A percentile compares a stretch with the other conserved stretches of the same genome.
Conservation (phyloP, 2,113 vertebrate genomes). For the Zeus faber region DNA sequence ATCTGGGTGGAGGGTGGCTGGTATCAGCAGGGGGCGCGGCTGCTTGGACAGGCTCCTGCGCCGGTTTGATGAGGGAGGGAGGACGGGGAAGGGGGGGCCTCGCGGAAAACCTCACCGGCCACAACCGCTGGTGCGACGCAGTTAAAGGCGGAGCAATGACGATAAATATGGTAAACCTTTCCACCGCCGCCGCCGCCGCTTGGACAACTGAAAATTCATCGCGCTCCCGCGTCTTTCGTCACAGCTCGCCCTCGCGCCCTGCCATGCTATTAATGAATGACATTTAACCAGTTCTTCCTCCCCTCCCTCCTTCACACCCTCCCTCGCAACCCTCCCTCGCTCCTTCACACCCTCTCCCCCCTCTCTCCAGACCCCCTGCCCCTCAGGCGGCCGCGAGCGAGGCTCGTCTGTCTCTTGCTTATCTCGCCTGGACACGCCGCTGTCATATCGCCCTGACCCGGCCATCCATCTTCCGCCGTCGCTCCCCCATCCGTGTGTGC, state of each 20-base stretch:
- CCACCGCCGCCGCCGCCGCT: not conserved
- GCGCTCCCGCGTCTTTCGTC: not conserved
- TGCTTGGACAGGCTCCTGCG: not conserved
- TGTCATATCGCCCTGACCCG: constrained; percentile 60
- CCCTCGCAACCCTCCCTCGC: constrained; percentile 16
- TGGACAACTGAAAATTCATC: constrained; percentile 5
- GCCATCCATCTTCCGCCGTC: constrained; percentile 62
- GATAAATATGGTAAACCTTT: not conserved
- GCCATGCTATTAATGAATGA: constrained; percentile 20
- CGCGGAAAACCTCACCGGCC: no score
- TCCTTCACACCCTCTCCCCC: constrained; percentile 1
- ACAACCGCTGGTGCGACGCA: no score
- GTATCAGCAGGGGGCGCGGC: constrained; percentile 12
- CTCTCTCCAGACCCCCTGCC: constrained; percentile 17
- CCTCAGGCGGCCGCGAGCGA: constrained; percentile 36
- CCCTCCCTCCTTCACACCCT: constrained; percentile 21
- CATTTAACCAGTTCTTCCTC: constrained; percentile 23
- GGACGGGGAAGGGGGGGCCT: not conserved
- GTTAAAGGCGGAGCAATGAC: not conserved
- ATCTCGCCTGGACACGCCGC: constrained; percentile 56
- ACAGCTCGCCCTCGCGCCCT: not conserved
- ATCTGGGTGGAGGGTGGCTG: not conserved
- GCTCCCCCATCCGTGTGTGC: constrained; percentile 8
- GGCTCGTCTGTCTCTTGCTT: constrained; percentile 54
- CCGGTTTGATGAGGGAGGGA: constrained; percentile 1